Conservation (phyloP, 2,888 invertebrate species). For the Leptodirus hochenwartii region DNA sequence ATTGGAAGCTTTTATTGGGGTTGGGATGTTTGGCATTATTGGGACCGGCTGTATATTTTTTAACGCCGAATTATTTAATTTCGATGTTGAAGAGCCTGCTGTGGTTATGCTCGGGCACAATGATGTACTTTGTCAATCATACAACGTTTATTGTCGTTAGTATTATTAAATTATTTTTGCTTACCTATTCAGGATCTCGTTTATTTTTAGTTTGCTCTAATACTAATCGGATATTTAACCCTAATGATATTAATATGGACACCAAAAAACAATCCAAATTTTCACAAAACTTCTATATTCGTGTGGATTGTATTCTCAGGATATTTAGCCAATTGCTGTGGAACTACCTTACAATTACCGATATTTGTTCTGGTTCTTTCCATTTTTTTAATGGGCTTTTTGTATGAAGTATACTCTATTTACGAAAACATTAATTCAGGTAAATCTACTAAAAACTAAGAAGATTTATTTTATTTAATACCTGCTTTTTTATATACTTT, state of each 20-base stretch:
- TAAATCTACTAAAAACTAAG: too few relatives aligned
- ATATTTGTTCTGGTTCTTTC: conserved; percentile 49
- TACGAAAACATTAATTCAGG: too few relatives aligned
- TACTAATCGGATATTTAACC: conserved; percentile 50
- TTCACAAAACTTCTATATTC: conserved; percentile 48
- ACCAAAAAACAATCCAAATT: conserved; percentile 42
- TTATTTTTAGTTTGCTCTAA: conserved; percentile 41
- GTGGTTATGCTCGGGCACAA: conserved; percentile 14
- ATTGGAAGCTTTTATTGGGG: conserved; percentile 39
- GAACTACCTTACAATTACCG: conserved; percentile 58
- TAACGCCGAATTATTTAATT: too few relatives aligned
- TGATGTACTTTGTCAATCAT: conserved; percentile 19
- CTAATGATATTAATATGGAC: conserved; percentile 60
- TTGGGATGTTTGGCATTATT: conserved; percentile 26
- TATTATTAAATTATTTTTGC: not conserved
- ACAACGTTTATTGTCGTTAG: not conserved
- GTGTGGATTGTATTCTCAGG: conserved; percentile 63
- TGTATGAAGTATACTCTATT: conserved; percentile 41
- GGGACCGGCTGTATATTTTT: conserved; percentile 45
- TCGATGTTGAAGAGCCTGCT: too few relatives aligned
- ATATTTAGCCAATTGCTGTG: conserved; percentile 56
- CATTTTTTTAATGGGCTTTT: conserved; percentile 46
- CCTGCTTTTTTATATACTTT: too few relatives aligned
- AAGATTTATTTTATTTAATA: too few relatives aligned
- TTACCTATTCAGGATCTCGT: not conserved